These are phyloP conservation scores for Bradysia coprophila DNA, from an alignment of 1,140 invertebrate genomes.

Conservation along the genomic window DNA sequence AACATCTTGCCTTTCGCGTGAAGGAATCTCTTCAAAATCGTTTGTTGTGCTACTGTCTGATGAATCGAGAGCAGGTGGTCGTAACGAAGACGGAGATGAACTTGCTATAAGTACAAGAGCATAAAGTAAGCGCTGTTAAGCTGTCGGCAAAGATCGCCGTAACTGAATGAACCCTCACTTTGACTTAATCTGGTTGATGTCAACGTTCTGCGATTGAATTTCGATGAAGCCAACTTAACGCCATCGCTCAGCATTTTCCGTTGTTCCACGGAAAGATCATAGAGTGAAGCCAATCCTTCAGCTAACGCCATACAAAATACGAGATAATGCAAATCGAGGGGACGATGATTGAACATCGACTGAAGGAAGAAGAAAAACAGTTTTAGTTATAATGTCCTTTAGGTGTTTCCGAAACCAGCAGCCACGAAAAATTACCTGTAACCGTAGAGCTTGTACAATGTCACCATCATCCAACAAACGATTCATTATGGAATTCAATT, in stretches of 20 bases:
- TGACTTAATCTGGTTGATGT: background rate
- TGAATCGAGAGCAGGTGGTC: background rate
- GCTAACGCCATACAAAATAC: constrained; percentile 28
- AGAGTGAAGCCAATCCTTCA: constrained; percentile 23
- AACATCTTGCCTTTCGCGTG: constrained; percentile 19
- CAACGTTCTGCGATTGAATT: constrained; percentile 15
- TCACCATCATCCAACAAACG: constrained; percentile 21
- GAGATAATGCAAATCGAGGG: constrained; percentile 25
- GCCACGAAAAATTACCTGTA: constrained; percentile 16
- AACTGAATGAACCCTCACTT: no score
- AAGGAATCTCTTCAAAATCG: constrained; percentile 21
- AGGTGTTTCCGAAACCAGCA: no score
- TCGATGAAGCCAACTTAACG: constrained; percentile 9
- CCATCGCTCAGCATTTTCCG: constrained; percentile 15
- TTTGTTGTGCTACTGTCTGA: constrained; percentile 8
- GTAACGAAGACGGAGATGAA: background rate
- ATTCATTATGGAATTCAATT: constrained; percentile 14
- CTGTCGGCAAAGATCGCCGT: no score
- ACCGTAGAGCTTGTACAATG: constrained; percentile 24
- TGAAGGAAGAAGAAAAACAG: background rate
- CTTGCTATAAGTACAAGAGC: background rate
- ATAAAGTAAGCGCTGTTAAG: no score
- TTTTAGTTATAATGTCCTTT: no score
- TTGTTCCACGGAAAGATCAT: constrained; percentile 16
- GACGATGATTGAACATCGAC: constrained; percentile 23